These are phyloP conservation scores for Drosophila ficusphila DNA, from an alignment of 1,140 invertebrate species.

Conservation along the genomic window DNA sequence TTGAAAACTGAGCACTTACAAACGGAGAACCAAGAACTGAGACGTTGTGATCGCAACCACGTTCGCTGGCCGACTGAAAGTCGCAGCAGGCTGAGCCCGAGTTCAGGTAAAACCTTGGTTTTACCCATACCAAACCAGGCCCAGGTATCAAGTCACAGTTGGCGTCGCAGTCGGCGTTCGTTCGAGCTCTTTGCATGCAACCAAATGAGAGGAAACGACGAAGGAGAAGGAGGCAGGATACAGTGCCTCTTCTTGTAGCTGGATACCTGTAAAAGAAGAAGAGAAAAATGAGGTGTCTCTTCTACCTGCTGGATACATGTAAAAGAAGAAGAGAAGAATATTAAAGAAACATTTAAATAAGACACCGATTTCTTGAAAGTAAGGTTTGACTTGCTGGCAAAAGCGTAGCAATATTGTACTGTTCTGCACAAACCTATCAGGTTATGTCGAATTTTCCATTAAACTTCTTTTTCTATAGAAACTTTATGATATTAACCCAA, in stretches of 20 bases:
- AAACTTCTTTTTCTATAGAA: too few species aligned
- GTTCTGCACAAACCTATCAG: too few species aligned
- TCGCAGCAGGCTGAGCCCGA: slow-evolving; percentile 7
- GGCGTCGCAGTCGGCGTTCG: slow-evolving; percentile 12
- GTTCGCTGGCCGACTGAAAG: slow-evolving; percentile 67
- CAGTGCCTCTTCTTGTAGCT: slow-evolving; percentile 17
- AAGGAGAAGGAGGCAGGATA: slow-evolving; percentile 17
- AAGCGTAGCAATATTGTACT: too few species aligned
- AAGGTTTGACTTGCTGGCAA: too few species aligned
- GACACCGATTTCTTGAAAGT: too few species aligned
- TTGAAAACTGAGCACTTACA: too few species aligned
- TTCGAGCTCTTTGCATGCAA: slow-evolving; percentile 28
- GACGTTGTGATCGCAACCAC: slow-evolving; percentile 65
- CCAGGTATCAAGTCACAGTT: not conserved
- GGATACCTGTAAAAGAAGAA: slow-evolving; percentile 14
- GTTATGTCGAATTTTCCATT: too few species aligned
- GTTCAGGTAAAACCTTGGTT: slow-evolving; percentile 61
- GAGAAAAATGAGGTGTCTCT: not conserved
- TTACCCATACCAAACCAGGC: not conserved
- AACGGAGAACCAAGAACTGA: slow-evolving; percentile 10
- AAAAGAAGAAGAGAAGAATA: slow-evolving; percentile 6
- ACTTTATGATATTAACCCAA: too few species aligned
- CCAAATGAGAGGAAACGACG: slow-evolving; percentile 3
- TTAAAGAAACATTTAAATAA: too few species aligned
- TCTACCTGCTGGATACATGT: slow-evolving; percentile 23